Base-by-base conservation (phyloP, 1,140 invertebrate species). In the Nixonia krombeini region DNA sequence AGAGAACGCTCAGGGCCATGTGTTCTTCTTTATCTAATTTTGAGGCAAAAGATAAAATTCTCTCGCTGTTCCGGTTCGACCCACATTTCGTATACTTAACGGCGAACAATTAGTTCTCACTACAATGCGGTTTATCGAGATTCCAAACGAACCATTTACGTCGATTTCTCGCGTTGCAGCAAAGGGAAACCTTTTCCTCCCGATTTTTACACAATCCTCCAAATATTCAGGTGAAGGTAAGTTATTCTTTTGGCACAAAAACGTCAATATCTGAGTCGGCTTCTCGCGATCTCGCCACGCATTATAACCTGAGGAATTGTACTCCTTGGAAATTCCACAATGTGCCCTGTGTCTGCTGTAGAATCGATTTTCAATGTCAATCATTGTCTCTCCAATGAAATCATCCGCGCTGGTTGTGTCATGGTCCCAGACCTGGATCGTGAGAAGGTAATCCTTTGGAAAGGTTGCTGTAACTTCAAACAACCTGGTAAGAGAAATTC, bases 301-400 rank as follows among this genome's bases (percentile, higher is more conserved):
- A 70, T 92, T 91, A 65, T 92, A 92, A 1, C 94, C 94, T 0
- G 61, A 75, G 37, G 87, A 88, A 50, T 89, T 88, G 78, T 94
- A 97, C 74, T 88, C 88, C 12, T 84, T 84, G 0, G 91, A 73
- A 10, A 96, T 81, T 0, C 94, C 95, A 75, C 94, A 94, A 4
- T 87, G 87, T 0, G 91, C 93, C 33, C 93, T 86, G 74, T 96
- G 92, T 66, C 87, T 88, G 7, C 90, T 92, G 74, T 93, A 94
- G 77, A 91, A 94, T 55, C 95, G 88, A 82, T 95, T 93, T 85
- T 97, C 95, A 15, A 97, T 83, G 77, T 97, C 95, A 46, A 97
- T 91, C 67, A 85, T 88, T 0, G 94, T 96, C 70, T 91, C 90
- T 0, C 95, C 95, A 62, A 97, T 96, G 1, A 95, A 76, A 75